Evolutionary conservation across 2,113 vertebrate genomes (phyloP), one percentile per base, ranked within the genome.

Genomic region (Zingel zingel): DNA sequence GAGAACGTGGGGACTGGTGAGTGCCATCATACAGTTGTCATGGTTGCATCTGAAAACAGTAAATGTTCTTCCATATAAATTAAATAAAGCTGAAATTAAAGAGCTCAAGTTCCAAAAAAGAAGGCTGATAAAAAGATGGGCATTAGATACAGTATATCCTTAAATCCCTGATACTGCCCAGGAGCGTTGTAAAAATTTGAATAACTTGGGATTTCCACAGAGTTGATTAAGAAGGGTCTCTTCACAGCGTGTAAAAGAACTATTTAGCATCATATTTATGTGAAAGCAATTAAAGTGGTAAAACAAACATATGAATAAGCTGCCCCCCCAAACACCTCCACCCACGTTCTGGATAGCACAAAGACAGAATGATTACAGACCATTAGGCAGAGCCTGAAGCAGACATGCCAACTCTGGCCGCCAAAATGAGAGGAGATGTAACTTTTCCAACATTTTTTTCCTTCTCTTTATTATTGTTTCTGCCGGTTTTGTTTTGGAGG

Each of bases 401-500:
- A 81, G 47, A 71, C 54, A 67, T 85, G 90, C 90, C 90, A 94
- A 72, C 84, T 93, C 77, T 92, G 85, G 85, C 79, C 48, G 85
- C 91, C 81, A 88, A 88, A 91, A 92, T 89, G 79, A 90, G 75
- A 87, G 73, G 53, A 76, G 77, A 90, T 76, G 79, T 65, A 91
- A 92, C 87, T 81, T 89, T 84, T 77, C 7, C 66, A 76, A 63
- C 6, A 30, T 51, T 71, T 74, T 66, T 10, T 13, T 71, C 0
- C 47, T 50, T 64, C 6, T 59, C 50, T 36, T 36, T 12, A 62
- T 74, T 57, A 54, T 82, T 69, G 30, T 86, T 82, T 30, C 73
- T 61, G 83, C 36, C 13, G 56, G 71, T 86, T 91, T 93, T 93
- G 93, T 95, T 94, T 90, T 78, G 86, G 79, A 90, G 86, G 81